These are phyloP conservation scores for Micromys minutus DNA, from an alignment of 2,113 vertebrate genomes.

Conservation along the genomic window DNA sequence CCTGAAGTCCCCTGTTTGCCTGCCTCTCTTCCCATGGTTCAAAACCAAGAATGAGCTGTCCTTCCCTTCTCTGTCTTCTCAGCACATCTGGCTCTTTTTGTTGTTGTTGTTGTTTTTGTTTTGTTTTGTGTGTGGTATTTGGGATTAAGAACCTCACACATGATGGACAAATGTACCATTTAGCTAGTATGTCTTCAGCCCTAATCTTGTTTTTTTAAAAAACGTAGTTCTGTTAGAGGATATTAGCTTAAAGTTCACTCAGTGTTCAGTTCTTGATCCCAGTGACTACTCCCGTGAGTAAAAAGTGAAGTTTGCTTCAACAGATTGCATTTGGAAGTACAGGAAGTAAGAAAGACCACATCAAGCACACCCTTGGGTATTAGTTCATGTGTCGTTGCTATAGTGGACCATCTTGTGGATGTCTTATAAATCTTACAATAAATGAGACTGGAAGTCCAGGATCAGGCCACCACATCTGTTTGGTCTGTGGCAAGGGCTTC, in stretches of 20 bases:
- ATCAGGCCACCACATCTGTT: background rate
- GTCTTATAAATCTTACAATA: background rate
- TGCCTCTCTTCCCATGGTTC: background rate
- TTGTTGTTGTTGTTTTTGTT: background rate
- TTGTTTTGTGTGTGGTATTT: too few species aligned
- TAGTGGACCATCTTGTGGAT: background rate
- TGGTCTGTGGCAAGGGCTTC: background rate
- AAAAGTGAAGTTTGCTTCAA: conserved; percentile 27
- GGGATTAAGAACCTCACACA: background rate
- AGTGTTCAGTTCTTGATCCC: background rate
- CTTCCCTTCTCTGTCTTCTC: background rate
- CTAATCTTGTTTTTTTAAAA: background rate
- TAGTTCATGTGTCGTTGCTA: background rate
- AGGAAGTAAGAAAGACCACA: background rate
- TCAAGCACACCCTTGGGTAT: background rate
- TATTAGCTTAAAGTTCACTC: background rate
- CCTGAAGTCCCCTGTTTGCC: background rate
- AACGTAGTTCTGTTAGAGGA: background rate
- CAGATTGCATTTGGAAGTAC: background rate
- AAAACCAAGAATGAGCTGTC: background rate
- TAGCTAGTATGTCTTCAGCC: background rate
- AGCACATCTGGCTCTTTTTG: background rate
- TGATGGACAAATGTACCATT: background rate
- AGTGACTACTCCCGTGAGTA: conserved; percentile 3
- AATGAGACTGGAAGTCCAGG: background rate